A percentile compares a stretch with the other conserved stretches of the same genome.
Evolutionary conservation across 92 coral and sea anemone species (phyloP).

Genomic region (Bergia puertoricense): DNA sequence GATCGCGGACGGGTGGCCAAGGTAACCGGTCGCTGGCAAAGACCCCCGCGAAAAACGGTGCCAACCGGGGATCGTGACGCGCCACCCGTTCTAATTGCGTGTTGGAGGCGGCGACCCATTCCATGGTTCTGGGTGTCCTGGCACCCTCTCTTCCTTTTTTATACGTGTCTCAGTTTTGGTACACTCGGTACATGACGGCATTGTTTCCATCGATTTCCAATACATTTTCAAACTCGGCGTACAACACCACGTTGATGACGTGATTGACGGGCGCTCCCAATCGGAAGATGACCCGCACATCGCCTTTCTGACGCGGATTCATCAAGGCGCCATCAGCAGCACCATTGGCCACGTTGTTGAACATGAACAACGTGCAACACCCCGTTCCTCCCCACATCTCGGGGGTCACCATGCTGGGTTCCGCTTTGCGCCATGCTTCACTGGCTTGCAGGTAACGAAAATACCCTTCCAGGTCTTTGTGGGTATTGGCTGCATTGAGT

Average conservation of each 20-base stretch:
- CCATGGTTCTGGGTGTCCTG: not conserved
- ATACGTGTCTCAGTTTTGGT: not conserved
- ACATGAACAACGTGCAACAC: too few relatives aligned
- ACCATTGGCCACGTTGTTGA: conserved; percentile 10
- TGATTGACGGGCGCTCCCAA: not conserved
- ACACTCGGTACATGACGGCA: conserved; percentile 22
- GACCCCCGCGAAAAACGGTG: conserved; percentile 12
- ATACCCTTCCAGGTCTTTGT: conserved; percentile 17
- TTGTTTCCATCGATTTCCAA: not conserved
- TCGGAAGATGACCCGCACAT: not conserved
- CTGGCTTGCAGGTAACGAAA: conserved; percentile 24
- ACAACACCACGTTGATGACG: conserved; percentile 7
- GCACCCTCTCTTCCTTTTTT: not conserved
- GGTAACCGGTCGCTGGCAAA: conserved; percentile 21
- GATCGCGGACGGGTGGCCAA: not conserved
- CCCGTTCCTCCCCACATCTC: too few relatives aligned
- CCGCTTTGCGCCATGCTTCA: not conserved
- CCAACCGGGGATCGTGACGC: not conserved
- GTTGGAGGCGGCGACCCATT: too few relatives aligned
- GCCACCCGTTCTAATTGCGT: not conserved
- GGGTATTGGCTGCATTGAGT: not conserved
- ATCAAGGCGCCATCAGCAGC: not conserved
- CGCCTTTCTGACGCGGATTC: not conserved
- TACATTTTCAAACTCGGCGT: conserved; percentile 32
- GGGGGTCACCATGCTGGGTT: not conserved